These are phyloP conservation scores for Oreochromis aureus DNA, from an alignment of 2,113 vertebrate genomes.

Conservation along the genomic window DNA sequence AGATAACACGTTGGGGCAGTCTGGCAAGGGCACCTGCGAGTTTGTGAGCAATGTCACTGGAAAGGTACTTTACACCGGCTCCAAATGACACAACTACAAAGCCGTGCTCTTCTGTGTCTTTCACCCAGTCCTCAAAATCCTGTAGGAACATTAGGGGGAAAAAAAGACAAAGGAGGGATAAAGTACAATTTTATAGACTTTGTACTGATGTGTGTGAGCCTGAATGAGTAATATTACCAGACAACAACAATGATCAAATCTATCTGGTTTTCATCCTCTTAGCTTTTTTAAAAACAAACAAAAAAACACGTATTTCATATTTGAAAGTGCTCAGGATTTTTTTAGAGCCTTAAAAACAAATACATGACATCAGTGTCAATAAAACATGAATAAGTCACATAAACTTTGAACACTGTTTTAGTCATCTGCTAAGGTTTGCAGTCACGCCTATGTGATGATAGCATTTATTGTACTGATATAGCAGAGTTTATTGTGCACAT, in stretches of 20 bases:
- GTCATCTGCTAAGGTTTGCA: background rate
- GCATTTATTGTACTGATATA: background rate
- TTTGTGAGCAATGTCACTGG: slow-evolving; percentile 89
- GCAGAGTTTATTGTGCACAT: background rate
- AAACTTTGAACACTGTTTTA: background rate
- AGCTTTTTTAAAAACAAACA: fast-evolving
- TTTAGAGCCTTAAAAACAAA: background rate
- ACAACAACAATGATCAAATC: background rate
- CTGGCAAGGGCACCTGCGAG: slow-evolving; percentile 86
- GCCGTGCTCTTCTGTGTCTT: slow-evolving; percentile 82
- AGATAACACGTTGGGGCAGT: slow-evolving; percentile 90
- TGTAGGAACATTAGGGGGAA: slow-evolving; percentile 37
- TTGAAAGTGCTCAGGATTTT: background rate
- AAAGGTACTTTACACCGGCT: slow-evolving; percentile 95
- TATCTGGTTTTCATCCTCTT: background rate
- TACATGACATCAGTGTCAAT: background rate
- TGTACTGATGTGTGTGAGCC: background rate
- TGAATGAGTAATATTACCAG: background rate
- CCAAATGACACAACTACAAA: slow-evolving; percentile 97
- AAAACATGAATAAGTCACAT: background rate
- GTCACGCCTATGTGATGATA: background rate
- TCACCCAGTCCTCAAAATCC: slow-evolving; percentile 90
- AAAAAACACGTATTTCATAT: background rate
- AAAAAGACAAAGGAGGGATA: background rate
- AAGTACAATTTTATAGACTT: background rate